Base-by-base conservation (phyloP, 2,797 vertebrate species). In the Dryobates pubescens region DNA sequence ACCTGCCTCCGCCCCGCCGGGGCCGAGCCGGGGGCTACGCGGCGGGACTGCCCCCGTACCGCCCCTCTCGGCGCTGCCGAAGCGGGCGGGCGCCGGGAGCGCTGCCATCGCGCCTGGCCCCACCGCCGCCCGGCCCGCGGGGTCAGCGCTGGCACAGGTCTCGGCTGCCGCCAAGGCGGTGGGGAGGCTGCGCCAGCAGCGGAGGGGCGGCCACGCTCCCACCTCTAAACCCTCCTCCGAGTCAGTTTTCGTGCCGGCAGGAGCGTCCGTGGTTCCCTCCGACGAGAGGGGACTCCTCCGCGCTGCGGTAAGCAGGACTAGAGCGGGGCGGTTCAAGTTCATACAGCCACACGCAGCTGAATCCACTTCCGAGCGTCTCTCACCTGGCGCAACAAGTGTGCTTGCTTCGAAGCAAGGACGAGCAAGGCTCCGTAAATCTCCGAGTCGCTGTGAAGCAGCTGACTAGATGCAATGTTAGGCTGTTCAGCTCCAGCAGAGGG, bases 131-230 rank as follows among this genome's bases (percentile, higher is more conserved):
- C 20, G 63, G 22, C 20, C 49, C 26, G 26, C 8, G 24, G 23
- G 19, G 36, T 8, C 61, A 4, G 62, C 38, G 49, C 45, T 5
- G 67, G 20, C 8, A 3, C 45, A 6, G 45, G 10, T 9, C 29
- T 30, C 30, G 20, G n/a, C 51, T 41, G 34, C 38, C 2, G 38
- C 51, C 38, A 1, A 0, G 11, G 51, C 17, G 5, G 0, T 36
- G 0, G 30, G 11, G 36, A 4, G 30, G 51, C 13, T 2, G 34
- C 22, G 59, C 13, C 51, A 0, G 49, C 0, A n/a, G 17, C 5
- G 9, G 15, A 0, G 32, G 2, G 13, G 30, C 26, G 9, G 51
- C 11, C 4, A 8, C 14, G 38, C 13, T 43, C 57, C 47, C 27
- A 6, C 62, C 14, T 8, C 38, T 56, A 3, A 3, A 10, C 0